A percentile compares a stretch with the other conserved stretches of the same genome.
Conservation (phyloP, 2,113 vertebrate species). For the Lagopus leucura region DNA sequence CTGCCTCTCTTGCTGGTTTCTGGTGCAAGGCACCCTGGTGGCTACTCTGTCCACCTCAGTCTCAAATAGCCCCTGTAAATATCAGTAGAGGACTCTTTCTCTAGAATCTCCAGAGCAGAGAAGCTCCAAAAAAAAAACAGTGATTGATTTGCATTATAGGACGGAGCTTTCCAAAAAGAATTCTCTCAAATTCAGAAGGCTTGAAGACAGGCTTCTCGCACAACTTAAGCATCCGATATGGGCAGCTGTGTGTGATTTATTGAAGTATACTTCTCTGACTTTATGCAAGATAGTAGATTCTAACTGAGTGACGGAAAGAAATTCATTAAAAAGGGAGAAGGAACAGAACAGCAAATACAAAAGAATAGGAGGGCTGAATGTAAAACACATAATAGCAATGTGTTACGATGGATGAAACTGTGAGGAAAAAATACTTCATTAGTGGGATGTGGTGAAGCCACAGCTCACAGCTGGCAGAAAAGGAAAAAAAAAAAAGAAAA, state of each 20-base stretch:
- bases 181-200: conserved; percentile 5
- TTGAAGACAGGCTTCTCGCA: background rate
- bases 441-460: background rate
- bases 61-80: conserved; percentile 23
- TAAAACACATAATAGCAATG: background rate
- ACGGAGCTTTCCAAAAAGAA: background rate
- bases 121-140: conserved; percentile 6
- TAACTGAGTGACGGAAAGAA: background rate
- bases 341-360: background rate
- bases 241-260: background rate
- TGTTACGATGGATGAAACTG: background rate
- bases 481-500: background rate
- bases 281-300: background rate
- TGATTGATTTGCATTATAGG: conserved; percentile 54
- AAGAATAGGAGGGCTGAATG: background rate
- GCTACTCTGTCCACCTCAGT: conserved; percentile 14
- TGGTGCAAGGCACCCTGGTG: background rate
- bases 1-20: conserved; percentile 79
- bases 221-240: background rate
- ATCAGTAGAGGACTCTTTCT: background rate
- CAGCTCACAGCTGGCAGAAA: background rate
- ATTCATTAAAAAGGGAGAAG: background rate
- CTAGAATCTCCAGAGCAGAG: conserved; percentile 50
- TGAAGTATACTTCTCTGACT: background rate
- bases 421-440: background rate